Conservation (phyloP, 1,140 invertebrate genomes). For the Caligus rogercresseyi region DNA sequence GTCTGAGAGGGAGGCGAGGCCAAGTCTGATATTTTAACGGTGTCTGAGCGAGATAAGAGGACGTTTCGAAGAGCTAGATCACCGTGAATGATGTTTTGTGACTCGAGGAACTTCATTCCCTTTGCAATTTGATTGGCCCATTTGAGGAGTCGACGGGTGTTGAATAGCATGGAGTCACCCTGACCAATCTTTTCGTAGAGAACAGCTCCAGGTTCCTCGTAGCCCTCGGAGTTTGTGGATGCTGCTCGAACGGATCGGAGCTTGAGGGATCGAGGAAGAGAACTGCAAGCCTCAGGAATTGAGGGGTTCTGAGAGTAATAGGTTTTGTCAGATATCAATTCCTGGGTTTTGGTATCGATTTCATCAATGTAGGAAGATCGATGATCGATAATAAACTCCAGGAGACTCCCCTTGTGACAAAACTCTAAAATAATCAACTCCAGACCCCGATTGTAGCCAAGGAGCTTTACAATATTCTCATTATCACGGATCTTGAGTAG, state of each 20-base stretch:
- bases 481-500: not conserved
- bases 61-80: constrained; percentile 56
- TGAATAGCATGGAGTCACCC: not conserved
- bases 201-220: too few species aligned
- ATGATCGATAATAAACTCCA: not conserved
- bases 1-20: not conserved
- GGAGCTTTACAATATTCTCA: constrained; percentile 1
- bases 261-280: not conserved
- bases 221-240: not conserved
- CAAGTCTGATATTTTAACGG: constrained; percentile 8
- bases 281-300: not conserved
- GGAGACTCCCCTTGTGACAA: constrained; percentile 7
- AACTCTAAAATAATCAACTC: constrained; percentile 3
- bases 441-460: not conserved
- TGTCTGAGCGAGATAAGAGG: not conserved
- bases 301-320: not conserved
- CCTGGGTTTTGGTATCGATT: not conserved
- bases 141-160: constrained; percentile 1
- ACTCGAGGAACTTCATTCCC: constrained; percentile 25
- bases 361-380: constrained; percentile 2
- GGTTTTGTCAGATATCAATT: not conserved
- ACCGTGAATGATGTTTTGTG: constrained; percentile 51
- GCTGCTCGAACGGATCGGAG: not conserved
- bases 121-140: constrained; percentile 24
- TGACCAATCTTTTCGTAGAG: not conserved